Percentiles rank a stretch among this genome's conserved stretches.
Conservation (phyloP, 2,113 vertebrate genomes). For the Turnix velox region DNA sequence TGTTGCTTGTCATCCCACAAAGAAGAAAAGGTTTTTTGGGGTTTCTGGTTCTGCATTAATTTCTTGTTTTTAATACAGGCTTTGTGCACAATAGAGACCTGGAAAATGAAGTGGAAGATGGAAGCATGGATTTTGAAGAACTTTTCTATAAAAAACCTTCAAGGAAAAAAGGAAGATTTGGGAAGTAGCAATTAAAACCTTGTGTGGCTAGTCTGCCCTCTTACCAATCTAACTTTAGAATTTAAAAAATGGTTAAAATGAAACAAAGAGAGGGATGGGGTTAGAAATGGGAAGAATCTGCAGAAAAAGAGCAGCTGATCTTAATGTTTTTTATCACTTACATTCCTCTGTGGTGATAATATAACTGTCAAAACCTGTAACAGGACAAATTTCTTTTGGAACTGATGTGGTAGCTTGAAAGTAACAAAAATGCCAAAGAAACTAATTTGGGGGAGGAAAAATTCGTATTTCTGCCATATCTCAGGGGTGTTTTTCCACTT, state of each 20-base stretch:
- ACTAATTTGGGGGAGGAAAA: neutral
- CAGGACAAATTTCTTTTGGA: neutral
- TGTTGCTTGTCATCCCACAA: neutral
- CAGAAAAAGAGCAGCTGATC: neutral
- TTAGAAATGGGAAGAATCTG: neutral
- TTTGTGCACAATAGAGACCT: slow-evolving; percentile 29
- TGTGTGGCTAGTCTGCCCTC: neutral
- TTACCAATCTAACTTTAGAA: neutral
- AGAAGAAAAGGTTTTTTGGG: neutral
- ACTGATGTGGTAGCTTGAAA: neutral
- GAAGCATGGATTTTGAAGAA: slow-evolving; percentile 71
- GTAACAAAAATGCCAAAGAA: slow-evolving; percentile 19
- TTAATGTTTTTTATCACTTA: neutral
- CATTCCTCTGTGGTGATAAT: neutral
- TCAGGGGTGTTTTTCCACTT: slow-evolving; percentile 12
- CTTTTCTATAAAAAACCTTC: slow-evolving; percentile 48
- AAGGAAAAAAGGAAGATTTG: slow-evolving; percentile 51
- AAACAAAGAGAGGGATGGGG: neutral
- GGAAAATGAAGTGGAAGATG: slow-evolving; percentile 73
- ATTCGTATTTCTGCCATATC: neutral
- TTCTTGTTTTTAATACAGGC: slow-evolving; percentile 40
- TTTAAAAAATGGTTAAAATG: neutral
- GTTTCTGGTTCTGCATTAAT: neutral
- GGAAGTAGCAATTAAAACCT: slow-evolving; percentile 6
- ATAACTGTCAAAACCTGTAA: neutral